A percentile compares a stretch with the other conserved stretches of the same genome.
phyloP scores from a whole-genome alignment of 1,140 invertebrate genomes.

The Lucilia cuprina region DNA sequence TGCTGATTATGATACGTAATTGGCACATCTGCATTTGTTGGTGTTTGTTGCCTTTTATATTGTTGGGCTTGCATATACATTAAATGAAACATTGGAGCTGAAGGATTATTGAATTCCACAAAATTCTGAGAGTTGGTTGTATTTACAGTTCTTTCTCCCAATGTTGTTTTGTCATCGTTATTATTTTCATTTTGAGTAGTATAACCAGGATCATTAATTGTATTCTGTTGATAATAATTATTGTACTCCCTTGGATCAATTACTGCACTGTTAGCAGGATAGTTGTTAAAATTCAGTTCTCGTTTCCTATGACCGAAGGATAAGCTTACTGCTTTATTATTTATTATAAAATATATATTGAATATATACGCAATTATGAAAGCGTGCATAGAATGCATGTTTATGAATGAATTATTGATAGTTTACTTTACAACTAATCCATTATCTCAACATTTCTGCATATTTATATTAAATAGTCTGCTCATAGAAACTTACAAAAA shows the following conservation, averaged over 20 bases:
- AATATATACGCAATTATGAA: background rate
- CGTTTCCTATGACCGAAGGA: background rate
- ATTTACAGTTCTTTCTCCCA: background rate
- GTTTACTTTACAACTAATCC: background rate
- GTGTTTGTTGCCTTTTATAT: background rate
- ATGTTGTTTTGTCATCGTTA: background rate
- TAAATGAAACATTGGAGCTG: background rate
- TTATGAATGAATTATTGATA: background rate
- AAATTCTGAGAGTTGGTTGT: background rate
- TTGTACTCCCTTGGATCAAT: background rate
- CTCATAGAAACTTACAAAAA: background rate
- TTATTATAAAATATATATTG: background rate
- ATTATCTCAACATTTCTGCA: background rate
- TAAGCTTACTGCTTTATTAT: background rate
- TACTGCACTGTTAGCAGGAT: background rate
- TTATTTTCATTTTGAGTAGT: constrained; percentile 13
- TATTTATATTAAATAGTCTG: background rate
- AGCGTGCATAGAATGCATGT: background rate
- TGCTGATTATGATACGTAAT: background rate
- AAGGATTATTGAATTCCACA: constrained; percentile 6
- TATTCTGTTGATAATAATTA: constrained; percentile 11
- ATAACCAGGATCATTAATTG: constrained; percentile 3
- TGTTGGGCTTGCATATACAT: background rate
- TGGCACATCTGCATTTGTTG: background rate
- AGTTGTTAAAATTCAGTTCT: background rate